A percentile compares a stretch with the other conserved stretches of the same genome.
Evolutionary conservation across 2,113 vertebrate species (phyloP).

Genomic region (Malurus elegans): DNA sequence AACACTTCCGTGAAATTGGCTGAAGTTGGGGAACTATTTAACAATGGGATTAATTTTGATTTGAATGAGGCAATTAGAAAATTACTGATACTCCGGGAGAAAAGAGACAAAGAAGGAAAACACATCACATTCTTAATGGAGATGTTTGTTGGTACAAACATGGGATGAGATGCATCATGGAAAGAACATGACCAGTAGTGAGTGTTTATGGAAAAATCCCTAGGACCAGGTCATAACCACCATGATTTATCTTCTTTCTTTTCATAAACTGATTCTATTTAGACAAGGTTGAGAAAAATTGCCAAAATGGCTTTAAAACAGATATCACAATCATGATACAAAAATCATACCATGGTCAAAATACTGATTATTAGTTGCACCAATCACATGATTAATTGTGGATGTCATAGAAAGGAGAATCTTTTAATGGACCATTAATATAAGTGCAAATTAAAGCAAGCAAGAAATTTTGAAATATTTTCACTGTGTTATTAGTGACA

Average conservation of each 20-base stretch:
- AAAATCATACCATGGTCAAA: background rate
- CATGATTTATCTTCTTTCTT: background rate
- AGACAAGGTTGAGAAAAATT: background rate
- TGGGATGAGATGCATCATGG: background rate
- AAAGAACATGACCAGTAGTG: background rate
- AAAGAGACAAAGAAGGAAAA: background rate
- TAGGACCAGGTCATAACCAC: background rate
- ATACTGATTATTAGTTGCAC: background rate
- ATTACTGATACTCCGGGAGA: background rate
- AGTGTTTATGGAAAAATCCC: background rate
- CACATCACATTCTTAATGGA: accelerated
- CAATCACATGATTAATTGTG: background rate
- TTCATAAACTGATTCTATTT: background rate
- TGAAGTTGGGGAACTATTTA: background rate
- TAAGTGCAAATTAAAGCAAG: background rate
- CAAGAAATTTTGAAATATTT: background rate
- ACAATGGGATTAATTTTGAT: background rate
- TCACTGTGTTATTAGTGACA: background rate
- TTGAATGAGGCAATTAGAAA: background rate
- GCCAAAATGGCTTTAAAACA: background rate
- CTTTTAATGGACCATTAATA: background rate
- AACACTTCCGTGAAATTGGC: background rate
- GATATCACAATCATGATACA: background rate
- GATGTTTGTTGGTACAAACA: background rate
- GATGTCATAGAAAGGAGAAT: background rate